A percentile compares a stretch with the other conserved stretches of the same genome.
These are phyloP conservation scores for Drosophila imparisetae DNA, from an alignment of 2,888 invertebrate species.

Conservation along the genomic window DNA sequence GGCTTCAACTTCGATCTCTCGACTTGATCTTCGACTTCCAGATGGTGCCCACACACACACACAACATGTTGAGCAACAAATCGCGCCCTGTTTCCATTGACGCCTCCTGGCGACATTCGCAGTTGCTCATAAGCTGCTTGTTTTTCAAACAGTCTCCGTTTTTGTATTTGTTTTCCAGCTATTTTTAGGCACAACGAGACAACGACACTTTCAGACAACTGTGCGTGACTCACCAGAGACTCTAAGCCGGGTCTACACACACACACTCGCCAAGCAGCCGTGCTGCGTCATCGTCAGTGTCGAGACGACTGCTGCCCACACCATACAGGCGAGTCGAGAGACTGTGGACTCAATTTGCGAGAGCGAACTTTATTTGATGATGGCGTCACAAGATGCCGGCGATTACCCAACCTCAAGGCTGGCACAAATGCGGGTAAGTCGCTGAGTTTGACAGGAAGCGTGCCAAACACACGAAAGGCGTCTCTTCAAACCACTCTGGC, in stretches of 20 bases:
- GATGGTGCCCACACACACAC: constrained; percentile 56
- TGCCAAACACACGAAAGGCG: constrained; percentile 21
- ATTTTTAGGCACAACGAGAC: constrained; percentile 45
- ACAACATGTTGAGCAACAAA: constrained; percentile 31
- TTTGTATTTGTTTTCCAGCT: constrained; percentile 34
- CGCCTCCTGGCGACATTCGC: constrained; percentile 70
- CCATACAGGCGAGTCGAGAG: constrained; percentile 13
- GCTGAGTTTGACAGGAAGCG: constrained; percentile 39
- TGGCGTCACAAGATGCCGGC: constrained; percentile 84
- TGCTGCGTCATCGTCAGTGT: constrained; percentile 60
- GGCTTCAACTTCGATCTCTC: constrained; percentile 46
- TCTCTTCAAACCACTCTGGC: constrained; percentile 1
- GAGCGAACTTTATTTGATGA: constrained; percentile 72
- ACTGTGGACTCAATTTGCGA: constrained; percentile 20
- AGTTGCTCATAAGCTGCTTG: constrained; percentile 34
- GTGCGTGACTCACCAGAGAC: constrained; percentile 60
- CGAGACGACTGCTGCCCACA: constrained; percentile 61
- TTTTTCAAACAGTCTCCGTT: constrained; percentile 23
- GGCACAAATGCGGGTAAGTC: constrained; percentile 85
- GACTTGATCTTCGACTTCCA: constrained; percentile 42
- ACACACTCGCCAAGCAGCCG: constrained; percentile 22
- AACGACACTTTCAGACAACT: constrained; percentile 20
- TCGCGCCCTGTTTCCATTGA: constrained; percentile 53
- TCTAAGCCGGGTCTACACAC: constrained; percentile 69
- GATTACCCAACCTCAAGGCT: constrained; percentile 84